phyloP scores from a whole-genome alignment of 2,888 invertebrate species.

The Portevinia maculata region DNA sequence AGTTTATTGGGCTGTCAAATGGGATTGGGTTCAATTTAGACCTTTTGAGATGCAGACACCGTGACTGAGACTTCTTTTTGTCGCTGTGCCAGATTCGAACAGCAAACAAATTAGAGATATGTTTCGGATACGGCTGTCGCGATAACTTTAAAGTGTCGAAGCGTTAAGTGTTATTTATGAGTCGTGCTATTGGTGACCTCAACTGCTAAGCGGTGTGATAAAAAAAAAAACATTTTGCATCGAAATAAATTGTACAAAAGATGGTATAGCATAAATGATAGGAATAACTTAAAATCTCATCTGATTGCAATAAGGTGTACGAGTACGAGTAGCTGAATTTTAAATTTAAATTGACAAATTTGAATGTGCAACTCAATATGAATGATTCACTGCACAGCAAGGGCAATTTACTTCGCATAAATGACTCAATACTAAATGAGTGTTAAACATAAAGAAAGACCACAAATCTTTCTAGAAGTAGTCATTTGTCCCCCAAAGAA shows the following conservation, averaged over 20 bases:
- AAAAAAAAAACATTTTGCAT: conserved; percentile 35
- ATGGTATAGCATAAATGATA: not conserved
- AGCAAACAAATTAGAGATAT: conserved; percentile 62
- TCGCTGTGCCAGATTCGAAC: conserved; percentile 4
- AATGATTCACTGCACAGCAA: not conserved
- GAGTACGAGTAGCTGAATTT: not conserved
- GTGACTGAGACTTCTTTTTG: conserved; percentile 20
- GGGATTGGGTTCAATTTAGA: conserved; percentile 62
- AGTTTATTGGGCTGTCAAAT: conserved; percentile 68
- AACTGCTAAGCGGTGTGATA: conserved; percentile 19
- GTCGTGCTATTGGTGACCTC: conserved; percentile 50
- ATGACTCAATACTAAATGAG: no score
- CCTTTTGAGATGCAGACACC: conserved; percentile 23
- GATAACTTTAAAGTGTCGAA: conserved; percentile 68
- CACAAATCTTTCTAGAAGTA: no score
- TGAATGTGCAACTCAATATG: not conserved
- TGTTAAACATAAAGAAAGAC: no score
- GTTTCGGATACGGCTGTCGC: conserved; percentile 62
- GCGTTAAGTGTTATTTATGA: conserved; percentile 67
- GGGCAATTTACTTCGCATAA: not conserved
- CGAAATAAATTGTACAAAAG: not conserved
- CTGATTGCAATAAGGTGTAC: not conserved
- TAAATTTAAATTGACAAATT: conserved; percentile 2
- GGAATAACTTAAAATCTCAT: conserved; percentile 2
- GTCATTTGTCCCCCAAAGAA: no score